phyloP scores from a whole-genome alignment of 2,797 vertebrate genomes.

The Ammospiza maritima region DNA sequence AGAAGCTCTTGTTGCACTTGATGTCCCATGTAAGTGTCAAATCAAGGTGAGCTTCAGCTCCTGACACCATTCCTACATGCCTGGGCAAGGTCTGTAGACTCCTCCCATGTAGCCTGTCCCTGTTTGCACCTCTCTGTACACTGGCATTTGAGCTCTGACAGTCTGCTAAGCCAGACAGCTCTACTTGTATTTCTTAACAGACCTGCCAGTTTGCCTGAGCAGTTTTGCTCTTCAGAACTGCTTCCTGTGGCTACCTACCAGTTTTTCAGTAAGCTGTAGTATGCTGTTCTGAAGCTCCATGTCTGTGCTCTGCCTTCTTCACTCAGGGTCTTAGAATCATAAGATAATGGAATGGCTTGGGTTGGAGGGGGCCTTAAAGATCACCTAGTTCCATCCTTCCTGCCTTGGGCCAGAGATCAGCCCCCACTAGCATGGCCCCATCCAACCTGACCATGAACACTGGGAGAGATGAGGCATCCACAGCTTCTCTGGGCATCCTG shows the following conservation, averaged over 20 bases:
- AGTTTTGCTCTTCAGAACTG: neutral
- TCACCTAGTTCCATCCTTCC: neutral
- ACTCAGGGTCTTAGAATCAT: neutral
- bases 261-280: neutral
- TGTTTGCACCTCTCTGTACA: neutral
- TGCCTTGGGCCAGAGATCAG: neutral
- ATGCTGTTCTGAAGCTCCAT: neutral
- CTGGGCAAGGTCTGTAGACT: neutral
- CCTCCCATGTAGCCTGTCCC: neutral
- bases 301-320: neutral
- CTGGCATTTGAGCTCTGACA: neutral
- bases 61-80: neutral
- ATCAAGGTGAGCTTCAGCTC: neutral
- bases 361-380: neutral
- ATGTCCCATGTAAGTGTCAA: neutral
- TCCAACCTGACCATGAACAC: neutral
- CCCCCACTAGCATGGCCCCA: neutral
- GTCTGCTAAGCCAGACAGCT: neutral
- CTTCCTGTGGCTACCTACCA: neutral
- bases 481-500: neutral
- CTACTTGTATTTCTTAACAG: neutral
- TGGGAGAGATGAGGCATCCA: neutral
- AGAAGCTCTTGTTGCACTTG: neutral
- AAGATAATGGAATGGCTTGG: neutral
- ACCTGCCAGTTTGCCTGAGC: neutral